Percentiles rank a stretch among this genome's conserved stretches.
Conservation (phyloP, 2,888 invertebrate species). For the Xestia xanthographa region DNA sequence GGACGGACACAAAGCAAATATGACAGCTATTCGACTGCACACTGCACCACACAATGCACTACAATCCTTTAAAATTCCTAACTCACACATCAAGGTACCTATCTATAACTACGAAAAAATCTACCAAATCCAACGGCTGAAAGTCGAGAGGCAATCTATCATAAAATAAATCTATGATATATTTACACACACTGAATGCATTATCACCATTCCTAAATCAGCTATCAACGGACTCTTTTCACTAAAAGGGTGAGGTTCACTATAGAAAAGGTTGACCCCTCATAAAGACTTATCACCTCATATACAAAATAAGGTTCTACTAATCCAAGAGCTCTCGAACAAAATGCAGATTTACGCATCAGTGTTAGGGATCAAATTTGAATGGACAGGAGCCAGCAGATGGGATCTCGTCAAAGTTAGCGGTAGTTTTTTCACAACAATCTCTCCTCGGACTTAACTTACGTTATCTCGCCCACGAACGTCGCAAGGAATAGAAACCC, state of each 20-base stretch:
- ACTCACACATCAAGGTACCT: conserved; percentile 67
- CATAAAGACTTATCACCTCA: conserved; percentile 91
- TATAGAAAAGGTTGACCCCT: conserved; percentile 91
- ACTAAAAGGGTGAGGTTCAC: conserved; percentile 90
- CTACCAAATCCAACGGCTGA: conserved; percentile 65
- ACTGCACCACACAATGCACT: conserved; percentile 67
- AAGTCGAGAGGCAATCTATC: conserved; percentile 84
- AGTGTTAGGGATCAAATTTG: conserved; percentile 81
- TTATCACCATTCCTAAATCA: conserved; percentile 90
- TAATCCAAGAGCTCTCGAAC: conserved; percentile 80
- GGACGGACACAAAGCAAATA: conserved; percentile 80
- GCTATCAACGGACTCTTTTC: conserved; percentile 91
- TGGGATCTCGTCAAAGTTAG: conserved; percentile 88
- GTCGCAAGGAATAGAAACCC: conserved; percentile 90
- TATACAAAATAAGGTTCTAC: conserved; percentile 90
- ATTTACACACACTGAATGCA: conserved; percentile 89
- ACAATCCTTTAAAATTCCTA: conserved; percentile 76
- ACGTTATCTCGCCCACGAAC: conserved; percentile 90
- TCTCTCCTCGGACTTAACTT: conserved; percentile 90
- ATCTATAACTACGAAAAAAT: conserved; percentile 66
- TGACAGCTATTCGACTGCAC: conserved; percentile 79
- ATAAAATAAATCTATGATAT: conserved; percentile 89
- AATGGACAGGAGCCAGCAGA: conserved; percentile 73
- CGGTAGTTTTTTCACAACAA: conserved; percentile 90
- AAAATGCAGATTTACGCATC: conserved; percentile 75